Percentiles rank a stretch among this genome's conserved stretches.
phyloP scores from a whole-genome alignment of 2,113 vertebrate species.

The Ciconia stormi region DNA sequence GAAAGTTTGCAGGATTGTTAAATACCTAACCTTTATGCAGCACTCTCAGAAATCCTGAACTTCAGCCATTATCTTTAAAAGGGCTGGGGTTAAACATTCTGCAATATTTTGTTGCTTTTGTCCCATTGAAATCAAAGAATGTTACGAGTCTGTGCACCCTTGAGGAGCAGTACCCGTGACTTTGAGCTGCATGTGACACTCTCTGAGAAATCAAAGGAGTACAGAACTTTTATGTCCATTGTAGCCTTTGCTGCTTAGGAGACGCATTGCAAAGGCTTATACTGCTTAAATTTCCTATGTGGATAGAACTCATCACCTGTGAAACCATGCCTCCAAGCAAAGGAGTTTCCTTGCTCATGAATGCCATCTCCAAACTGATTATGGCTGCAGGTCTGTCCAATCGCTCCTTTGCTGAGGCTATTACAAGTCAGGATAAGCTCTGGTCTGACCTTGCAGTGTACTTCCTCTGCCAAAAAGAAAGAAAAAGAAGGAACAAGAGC shows the following conservation, averaged over 20 bases:
- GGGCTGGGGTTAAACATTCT: not conserved
- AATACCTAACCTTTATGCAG: not conserved
- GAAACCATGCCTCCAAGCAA: not conserved
- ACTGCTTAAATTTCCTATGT: not conserved
- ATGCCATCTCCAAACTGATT: not conserved
- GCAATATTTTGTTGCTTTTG: not conserved
- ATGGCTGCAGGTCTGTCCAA: not conserved
- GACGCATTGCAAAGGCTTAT: not conserved
- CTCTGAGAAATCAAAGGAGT: not conserved
- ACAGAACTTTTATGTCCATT: not conserved
- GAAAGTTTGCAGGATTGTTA: not conserved
- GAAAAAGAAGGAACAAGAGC: not conserved
- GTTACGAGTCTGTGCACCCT: not conserved
- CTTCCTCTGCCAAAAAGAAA: not conserved
- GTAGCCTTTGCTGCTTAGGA: not conserved
- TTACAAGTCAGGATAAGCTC: not conserved
- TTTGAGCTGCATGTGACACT: not conserved
- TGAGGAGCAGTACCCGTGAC: not conserved
- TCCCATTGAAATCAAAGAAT: not conserved
- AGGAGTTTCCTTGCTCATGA: not conserved
- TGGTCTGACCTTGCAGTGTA: not conserved
- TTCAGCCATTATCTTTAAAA: not conserved
- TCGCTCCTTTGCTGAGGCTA: not conserved
- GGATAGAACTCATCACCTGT: not conserved
- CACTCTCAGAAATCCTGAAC: not conserved